Base-by-base conservation (phyloP, 2,888 invertebrate genomes). In the Entomobrya proxima region DNA sequence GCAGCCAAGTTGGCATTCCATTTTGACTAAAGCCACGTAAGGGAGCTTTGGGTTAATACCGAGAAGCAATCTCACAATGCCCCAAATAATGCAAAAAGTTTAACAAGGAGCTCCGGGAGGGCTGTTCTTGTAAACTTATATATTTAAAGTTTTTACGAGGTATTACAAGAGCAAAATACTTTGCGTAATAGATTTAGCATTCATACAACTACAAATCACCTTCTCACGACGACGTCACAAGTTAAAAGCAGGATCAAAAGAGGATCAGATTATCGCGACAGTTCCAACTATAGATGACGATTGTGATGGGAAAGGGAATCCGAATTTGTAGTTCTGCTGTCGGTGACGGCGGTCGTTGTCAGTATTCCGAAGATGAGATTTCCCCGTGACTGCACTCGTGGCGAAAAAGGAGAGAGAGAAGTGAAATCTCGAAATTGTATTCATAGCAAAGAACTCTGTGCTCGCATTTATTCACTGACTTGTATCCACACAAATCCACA, bases 341-440 rank as follows among this genome's bases (percentile, higher is more conserved):
- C 47, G 44, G 18, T 72, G 47, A 72, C 72, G 81, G 55, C 32
- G 69, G 81, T 44, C 58, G 4, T 44, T 69, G 37, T 69, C 44
- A 69, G 40, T 24, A 37, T n/a, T 35, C 35, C 37, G 30, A 47
- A 78, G 69, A 85, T 78, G 78, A 85, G 85, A 85, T 85, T 85
- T 85, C 85, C 78, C 37, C 85, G 61, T 79, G 85, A 72, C 37
- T 85, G 85, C 85, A 69, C 58, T 72, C 55, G 64, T 61, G 15
- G 47, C 4, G n/a, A 32, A n/a, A n/a, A n/a, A n/a, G n/a, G n/a
- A n/a, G n/a, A n/a, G n/a, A 37, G 64, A 50, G 52, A 80, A 47
- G 9, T 15, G 50, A 32, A n/a, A 37, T 55, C 80, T 44, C 44
- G 4, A 32, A 52, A 75, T 75, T 55, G 58, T 76, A 76, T 76